Base-by-base conservation (phyloP, 1,140 invertebrate species). In the Ostrea denselamellosa region DNA sequence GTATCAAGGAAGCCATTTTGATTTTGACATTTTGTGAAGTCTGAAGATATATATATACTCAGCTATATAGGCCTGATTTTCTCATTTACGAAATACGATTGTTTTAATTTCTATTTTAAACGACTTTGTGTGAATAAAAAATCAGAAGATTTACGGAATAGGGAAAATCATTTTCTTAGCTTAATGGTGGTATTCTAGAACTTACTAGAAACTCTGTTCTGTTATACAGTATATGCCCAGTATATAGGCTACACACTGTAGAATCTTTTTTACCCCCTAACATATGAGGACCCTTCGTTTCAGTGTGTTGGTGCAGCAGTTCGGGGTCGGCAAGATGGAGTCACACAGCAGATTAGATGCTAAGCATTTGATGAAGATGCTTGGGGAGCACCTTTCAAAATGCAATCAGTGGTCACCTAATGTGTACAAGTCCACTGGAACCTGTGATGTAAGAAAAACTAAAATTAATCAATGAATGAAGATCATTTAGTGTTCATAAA, bases 301-400 rank as follows among this genome's bases (percentile, higher is more conserved):
- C 87, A 93, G 91, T 90, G 88, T 88, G 90, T 90, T 91, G 90
- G 91, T 91, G 91, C 90, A 88, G 90, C 89, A 90, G 89, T 90
- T 90, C 89, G 90, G 90, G 92, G 91, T 81, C 89, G 86, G 89
- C 91, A 94, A 90, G 89, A 94, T 93, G 92, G 93, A 92, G 90
- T 90, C 92, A 90, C 90, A 91, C 88, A 93, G 90, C 90, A 91
- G 89, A 92, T 90, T 94, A 90, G 92, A 92, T 92, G 90, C 90
- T 90, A 90, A 90, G 90, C 93, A 91, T 90, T 90, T 93, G 22
- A 88, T 93, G 91, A 90, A 93, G 90, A 92, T 91, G 90, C 92
- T 94, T 90, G 89, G 90, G 77, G 87, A 92, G 44, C 86, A 91
- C 87, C 91, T 94, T 89, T 88, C 54, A 93, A 93, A 85, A 92